Evolutionary conservation across 2,797 vertebrate species (phyloP).

Genomic region (Oceanodroma leucorhoa): DNA sequence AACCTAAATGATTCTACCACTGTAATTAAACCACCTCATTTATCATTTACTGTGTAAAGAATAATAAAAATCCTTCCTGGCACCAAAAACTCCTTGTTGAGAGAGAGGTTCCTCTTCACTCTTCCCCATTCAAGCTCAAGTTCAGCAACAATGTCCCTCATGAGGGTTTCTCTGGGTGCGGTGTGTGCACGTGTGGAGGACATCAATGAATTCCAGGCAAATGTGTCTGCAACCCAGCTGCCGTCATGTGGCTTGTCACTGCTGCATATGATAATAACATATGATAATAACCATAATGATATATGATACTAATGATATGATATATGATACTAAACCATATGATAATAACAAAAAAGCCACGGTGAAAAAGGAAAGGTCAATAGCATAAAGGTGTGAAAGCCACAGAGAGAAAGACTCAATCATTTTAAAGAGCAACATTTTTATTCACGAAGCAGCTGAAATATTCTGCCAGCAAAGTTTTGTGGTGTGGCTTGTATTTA

Average conservation of each 20-base stretch:
- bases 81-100: background rate
- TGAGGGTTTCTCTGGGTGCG: background rate
- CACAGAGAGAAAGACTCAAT: background rate
- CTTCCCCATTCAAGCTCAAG: background rate
- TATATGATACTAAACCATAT: too few relatives aligned
- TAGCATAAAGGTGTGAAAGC: background rate
- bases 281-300: background rate
- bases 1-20: background rate
- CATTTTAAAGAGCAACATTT: background rate
- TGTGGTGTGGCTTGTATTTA: background rate
- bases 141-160: background rate
- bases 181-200: accelerated
- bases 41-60: background rate
- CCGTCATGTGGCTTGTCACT: background rate
- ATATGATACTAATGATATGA: too few relatives aligned
- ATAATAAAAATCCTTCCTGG: background rate
- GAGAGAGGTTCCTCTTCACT: background rate
- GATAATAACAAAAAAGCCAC: background rate
- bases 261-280: background rate
- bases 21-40: background rate
- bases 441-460: background rate
- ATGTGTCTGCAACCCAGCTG: background rate
- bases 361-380: background rate
- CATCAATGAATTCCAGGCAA: background rate
- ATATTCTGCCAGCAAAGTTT: background rate